Conservation (phyloP, 2,797 vertebrate genomes). For the Pteronotus mesoamericanus region DNA sequence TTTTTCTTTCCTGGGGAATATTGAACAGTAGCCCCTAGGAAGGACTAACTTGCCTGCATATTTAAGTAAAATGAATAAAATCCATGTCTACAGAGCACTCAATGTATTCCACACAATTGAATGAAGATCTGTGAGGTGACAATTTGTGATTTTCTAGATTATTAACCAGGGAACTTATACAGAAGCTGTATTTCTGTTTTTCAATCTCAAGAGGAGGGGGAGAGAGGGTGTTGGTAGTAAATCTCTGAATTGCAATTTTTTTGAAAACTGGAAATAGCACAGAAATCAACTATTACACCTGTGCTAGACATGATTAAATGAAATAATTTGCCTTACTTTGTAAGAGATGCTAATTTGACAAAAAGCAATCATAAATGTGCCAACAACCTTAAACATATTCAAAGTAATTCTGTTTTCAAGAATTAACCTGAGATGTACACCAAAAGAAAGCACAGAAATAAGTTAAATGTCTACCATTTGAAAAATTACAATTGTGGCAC, state of each 20-base stretch:
- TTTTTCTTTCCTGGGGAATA: not conserved
- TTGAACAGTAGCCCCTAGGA: not conserved
- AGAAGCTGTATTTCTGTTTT: not conserved
- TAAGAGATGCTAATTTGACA: conserved; percentile 31
- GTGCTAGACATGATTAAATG: not conserved
- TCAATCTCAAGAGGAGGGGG: not conserved
- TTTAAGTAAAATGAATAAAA: not conserved
- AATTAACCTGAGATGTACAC: not conserved
- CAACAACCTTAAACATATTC: not conserved
- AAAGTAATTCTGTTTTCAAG: not conserved
- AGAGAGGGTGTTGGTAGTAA: not conserved
- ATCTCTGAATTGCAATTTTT: not conserved
- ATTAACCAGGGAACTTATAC: not conserved
- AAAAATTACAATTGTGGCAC: not conserved
- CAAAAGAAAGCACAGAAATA: not conserved
- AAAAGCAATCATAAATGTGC: not conserved
- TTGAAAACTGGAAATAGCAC: conserved; percentile 9
- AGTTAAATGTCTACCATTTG: not conserved
- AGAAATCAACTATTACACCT: not conserved
- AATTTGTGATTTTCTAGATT: not conserved
- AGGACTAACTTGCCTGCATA: not conserved
- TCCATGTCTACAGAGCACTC: not conserved
- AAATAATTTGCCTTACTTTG: not conserved
- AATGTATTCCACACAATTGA: not conserved
- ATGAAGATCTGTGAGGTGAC: not conserved